phyloP scores from a whole-genome alignment of 2,888 invertebrate genomes.

The Hypselothyrea guttata region DNA sequence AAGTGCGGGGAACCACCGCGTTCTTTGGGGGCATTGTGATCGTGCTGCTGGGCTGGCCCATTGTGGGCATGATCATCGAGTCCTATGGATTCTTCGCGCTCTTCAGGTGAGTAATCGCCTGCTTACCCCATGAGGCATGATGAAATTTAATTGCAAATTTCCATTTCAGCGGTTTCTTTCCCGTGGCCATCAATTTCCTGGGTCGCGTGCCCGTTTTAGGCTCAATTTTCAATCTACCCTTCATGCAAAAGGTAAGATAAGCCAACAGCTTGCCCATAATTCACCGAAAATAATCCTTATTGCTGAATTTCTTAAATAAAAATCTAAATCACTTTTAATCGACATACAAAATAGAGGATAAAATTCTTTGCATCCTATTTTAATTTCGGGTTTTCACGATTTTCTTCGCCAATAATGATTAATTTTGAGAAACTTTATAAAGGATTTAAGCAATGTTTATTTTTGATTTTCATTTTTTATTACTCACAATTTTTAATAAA shows the following conservation, averaged over 20 bases:
- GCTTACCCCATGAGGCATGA: background rate
- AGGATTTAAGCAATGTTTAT: slow-evolving; percentile 8
- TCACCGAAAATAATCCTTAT: too few relatives aligned
- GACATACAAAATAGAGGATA: too few relatives aligned
- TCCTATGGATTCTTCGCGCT: slow-evolving; percentile 96
- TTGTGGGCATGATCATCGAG: slow-evolving; percentile 98
- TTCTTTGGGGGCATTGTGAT: slow-evolving; percentile 97
- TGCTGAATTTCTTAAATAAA: too few relatives aligned
- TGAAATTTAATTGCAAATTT: background rate
- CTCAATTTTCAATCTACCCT: slow-evolving; percentile 93
- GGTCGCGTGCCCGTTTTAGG: slow-evolving; percentile 96
- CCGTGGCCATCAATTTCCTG: slow-evolving; percentile 97
- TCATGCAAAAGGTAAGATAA: slow-evolving; percentile 90
- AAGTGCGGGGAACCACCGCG: slow-evolving; percentile 93
- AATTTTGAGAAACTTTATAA: too few relatives aligned
- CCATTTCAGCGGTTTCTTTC: slow-evolving; percentile 94
- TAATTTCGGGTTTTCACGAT: too few relatives aligned
- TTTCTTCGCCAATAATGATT: too few relatives aligned
- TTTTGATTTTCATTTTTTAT: background rate
- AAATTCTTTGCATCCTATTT: too few relatives aligned
- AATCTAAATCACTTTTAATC: too few relatives aligned
- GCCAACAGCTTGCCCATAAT: background rate
- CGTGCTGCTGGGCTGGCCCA: slow-evolving; percentile 97
- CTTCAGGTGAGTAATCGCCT: slow-evolving; percentile 85
- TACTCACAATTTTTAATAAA: too few relatives aligned